phyloP scores from a whole-genome alignment of 2,888 invertebrate genomes.

The Stegana nigrithorax region DNA sequence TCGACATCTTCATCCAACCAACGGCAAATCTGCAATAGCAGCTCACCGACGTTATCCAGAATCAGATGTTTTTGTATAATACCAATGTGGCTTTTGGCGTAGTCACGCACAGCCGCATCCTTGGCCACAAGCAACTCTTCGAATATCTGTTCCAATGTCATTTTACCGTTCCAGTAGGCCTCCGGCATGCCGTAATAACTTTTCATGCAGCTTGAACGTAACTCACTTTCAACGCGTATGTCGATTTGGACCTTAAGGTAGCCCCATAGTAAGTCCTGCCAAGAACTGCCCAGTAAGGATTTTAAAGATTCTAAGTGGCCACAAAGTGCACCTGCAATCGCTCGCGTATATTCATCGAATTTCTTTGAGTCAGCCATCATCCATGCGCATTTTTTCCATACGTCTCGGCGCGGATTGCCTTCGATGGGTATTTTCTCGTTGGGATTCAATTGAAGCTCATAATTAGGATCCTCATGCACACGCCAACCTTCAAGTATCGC shows the following conservation, averaged over 20 bases:
- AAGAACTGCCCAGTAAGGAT: constrained; percentile 79
- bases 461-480: constrained; percentile 87
- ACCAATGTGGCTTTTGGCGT: constrained; percentile 76
- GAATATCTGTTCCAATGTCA: constrained; percentile 78
- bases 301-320: constrained; percentile 85
- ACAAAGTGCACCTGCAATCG: constrained; percentile 82
- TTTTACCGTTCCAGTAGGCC: constrained; percentile 79
- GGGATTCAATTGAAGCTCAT: constrained; percentile 69
- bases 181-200: constrained; percentile 73
- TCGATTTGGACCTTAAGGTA: constrained; percentile 86
- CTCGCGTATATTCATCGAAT: constrained; percentile 73
- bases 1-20: constrained; percentile 70
- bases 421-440: constrained; percentile 71
- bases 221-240: constrained; percentile 83
- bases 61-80: constrained; percentile 88
- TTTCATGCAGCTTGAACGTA: constrained; percentile 73
- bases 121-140: constrained; percentile 75
- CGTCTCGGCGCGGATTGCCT: constrained; percentile 85
- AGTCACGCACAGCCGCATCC: constrained; percentile 70
- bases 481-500: constrained; percentile 92
- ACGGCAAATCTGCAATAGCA: constrained; percentile 78
- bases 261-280: constrained; percentile 94
- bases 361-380: constrained; percentile 72
- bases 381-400: constrained; percentile 83
- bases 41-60: constrained; percentile 80